These are phyloP conservation scores for Collichthys lucidus DNA, from an alignment of 2,113 vertebrate species.

Conservation along the genomic window DNA sequence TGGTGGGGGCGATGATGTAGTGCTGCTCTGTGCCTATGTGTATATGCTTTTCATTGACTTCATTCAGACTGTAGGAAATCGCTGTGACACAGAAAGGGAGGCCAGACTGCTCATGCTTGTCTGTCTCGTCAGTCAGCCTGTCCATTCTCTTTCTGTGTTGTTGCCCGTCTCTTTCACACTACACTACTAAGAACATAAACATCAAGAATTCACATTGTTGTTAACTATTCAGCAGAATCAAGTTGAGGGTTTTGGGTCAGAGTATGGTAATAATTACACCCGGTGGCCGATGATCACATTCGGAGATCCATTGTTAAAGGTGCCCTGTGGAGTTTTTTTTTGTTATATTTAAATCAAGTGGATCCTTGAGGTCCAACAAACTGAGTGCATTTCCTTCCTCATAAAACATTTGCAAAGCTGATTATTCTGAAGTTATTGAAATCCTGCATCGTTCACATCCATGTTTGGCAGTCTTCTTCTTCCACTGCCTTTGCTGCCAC, in stretches of 20 bases:
- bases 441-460: neutral
- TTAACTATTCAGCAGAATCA: too few species aligned
- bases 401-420: too few species aligned
- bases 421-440: neutral
- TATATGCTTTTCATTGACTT: constrained; percentile 38
- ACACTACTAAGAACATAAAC: too few species aligned
- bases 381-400: too few species aligned
- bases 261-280: neutral
- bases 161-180: neutral
- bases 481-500: too few species aligned
- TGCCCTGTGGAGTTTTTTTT: neutral
- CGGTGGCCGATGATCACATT: neutral
- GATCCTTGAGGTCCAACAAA: neutral
- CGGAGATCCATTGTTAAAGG: neutral
- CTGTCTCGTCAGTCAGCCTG: neutral
- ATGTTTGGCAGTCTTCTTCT: too few species aligned
- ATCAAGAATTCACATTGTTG: too few species aligned
- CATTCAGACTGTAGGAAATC: constrained; percentile 31
- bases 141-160: neutral
- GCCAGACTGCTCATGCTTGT: neutral
- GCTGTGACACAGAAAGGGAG: constrained; percentile 8
- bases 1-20: constrained; percentile 29
- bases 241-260: neutral
- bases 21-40: constrained; percentile 6
- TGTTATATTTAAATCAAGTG: neutral